Conservation (phyloP, 2,113 vertebrate species). For the Rallus limicola region DNA sequence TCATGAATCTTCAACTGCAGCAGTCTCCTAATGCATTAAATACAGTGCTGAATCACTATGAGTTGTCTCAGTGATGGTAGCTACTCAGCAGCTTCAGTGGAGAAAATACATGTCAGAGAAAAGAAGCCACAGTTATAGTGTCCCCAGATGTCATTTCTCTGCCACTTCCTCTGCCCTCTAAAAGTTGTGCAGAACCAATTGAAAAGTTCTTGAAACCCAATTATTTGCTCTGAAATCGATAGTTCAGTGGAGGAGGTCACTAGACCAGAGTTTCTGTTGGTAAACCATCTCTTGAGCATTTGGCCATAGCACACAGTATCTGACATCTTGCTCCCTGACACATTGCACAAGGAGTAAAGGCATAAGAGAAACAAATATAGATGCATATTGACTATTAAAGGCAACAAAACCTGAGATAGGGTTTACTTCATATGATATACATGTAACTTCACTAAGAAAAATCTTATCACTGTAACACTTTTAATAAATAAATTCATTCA, state of each 20-base stretch:
- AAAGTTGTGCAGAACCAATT: background rate
- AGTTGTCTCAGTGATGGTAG: background rate
- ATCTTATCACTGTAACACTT: background rate
- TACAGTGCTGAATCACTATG: background rate
- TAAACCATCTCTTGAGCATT: background rate
- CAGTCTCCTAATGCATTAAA: background rate
- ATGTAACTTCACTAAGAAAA: background rate
- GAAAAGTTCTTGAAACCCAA: slow-evolving; percentile 9
- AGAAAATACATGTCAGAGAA: background rate
- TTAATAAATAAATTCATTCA: background rate
- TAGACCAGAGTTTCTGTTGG: background rate
- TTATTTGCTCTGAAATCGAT: slow-evolving; percentile 46
- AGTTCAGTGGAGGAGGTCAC: background rate
- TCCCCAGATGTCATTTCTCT: background rate
- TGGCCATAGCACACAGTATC: background rate
- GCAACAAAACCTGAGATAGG: background rate
- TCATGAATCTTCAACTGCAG: background rate
- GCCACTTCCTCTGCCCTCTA: background rate
- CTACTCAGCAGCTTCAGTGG: background rate
- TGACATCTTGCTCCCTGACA: background rate
- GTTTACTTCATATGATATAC: background rate
- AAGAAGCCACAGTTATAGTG: background rate
- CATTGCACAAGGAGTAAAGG: background rate
- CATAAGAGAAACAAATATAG: background rate
- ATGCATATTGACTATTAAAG: background rate